Evolutionary conservation across 2,888 invertebrate genomes (phyloP).

Genomic region (Drosophila recens): DNA sequence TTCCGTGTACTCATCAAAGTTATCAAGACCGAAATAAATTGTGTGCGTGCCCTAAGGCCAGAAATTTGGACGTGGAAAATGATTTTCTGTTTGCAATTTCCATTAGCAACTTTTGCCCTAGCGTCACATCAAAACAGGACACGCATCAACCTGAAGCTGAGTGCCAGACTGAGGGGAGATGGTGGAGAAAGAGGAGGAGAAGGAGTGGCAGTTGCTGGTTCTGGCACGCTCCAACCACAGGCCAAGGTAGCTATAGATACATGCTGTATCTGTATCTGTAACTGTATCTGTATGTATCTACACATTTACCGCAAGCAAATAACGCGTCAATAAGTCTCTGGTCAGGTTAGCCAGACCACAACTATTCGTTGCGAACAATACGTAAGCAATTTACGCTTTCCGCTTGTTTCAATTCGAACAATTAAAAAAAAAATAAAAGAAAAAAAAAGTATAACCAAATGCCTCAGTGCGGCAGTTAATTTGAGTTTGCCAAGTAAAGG

Average conservation of each 20-base stretch:
- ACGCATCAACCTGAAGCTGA: slow-evolving; percentile 42
- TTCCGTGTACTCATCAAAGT: slow-evolving; percentile 23
- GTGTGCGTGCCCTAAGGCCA: slow-evolving; percentile 70
- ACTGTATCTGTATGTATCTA: slow-evolving; percentile 1
- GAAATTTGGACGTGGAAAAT: slow-evolving; percentile 64
- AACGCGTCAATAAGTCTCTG: slow-evolving; percentile 16
- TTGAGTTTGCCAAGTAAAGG: slow-evolving; percentile 63
- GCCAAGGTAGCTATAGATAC: slow-evolving; percentile 7
- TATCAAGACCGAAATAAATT: slow-evolving; percentile 37
- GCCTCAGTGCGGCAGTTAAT: slow-evolving; percentile 67
- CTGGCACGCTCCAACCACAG: slow-evolving; percentile 12
- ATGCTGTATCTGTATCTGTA: slow-evolving; percentile 2
- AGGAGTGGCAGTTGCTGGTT: background rate
- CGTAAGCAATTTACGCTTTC: slow-evolving; percentile 76
- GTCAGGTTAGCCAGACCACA: slow-evolving; percentile 13
- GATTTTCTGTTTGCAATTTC: slow-evolving; percentile 77
- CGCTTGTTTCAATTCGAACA: slow-evolving; percentile 72
- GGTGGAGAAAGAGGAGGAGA: background rate
- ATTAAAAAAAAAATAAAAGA: slow-evolving; percentile 57
- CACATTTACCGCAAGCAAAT: slow-evolving; percentile 1
- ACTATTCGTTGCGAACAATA: slow-evolving; percentile 53
- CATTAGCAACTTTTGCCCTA: slow-evolving; percentile 74
- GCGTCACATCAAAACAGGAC: slow-evolving; percentile 57
- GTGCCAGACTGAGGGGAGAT: background rate
- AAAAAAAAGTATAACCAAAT: slow-evolving; percentile 40